These are phyloP conservation scores for Mesoligia furuncula DNA, from an alignment of 2,888 invertebrate genomes.

Conservation along the genomic window DNA sequence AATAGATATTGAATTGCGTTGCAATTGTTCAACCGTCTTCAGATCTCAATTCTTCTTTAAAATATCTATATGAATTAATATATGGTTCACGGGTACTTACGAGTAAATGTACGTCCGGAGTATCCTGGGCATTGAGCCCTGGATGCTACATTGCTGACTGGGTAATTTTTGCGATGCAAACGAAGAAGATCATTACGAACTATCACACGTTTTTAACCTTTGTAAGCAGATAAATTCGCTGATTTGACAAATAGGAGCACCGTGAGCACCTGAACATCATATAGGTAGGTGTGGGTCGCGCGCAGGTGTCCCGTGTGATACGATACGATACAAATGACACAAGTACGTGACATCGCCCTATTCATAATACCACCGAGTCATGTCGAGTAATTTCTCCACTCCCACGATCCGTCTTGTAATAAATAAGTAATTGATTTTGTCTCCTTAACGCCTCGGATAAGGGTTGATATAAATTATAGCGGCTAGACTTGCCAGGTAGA, in stretches of 20 bases:
- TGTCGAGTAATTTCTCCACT: conserved; percentile 46
- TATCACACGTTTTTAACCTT: neutral
- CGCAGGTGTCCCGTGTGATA: conserved; percentile 59
- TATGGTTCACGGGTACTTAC: neutral
- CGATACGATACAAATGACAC: conserved; percentile 51
- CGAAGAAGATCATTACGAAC: neutral
- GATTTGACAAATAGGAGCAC: conserved; percentile 44
- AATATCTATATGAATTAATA: neutral
- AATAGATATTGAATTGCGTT: conserved; percentile 29
- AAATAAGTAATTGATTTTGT: conserved; percentile 53
- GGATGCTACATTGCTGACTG: neutral
- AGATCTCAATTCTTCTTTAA: neutral
- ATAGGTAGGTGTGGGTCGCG: conserved; percentile 19
- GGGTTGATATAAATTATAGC: conserved; percentile 45
- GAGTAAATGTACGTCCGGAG: neutral
- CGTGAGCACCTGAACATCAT: conserved; percentile 11
- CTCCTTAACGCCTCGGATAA: conserved; percentile 27
- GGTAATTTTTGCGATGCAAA: neutral
- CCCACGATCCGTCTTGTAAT: conserved; percentile 31
- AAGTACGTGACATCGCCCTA: conserved; percentile 53
- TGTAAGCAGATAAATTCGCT: conserved; percentile 9
- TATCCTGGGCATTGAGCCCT: neutral
- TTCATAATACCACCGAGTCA: conserved; percentile 44
- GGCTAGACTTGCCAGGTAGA: conserved; percentile 21
- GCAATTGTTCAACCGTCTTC: conserved; percentile 14